Base-by-base conservation (phyloP, 2,888 invertebrate species). In the Troides aeacus region DNA sequence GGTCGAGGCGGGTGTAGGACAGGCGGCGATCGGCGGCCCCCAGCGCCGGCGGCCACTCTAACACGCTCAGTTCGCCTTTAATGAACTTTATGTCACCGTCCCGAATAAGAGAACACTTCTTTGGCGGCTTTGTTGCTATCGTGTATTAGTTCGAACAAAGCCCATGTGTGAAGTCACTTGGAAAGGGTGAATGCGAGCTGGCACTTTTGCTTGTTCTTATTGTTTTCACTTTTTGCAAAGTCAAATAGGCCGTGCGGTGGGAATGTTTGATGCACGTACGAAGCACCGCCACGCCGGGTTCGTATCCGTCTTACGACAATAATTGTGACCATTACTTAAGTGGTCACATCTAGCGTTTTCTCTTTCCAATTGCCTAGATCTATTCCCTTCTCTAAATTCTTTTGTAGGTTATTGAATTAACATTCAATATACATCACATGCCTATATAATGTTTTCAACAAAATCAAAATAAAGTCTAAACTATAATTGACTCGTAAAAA, bases 71-170 rank as follows among this genome's bases (percentile, higher is more conserved):
- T 84, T 81, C 85, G 87, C 88, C 89, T 90, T 89, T 92, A 92
- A 92, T 90, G 90, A 92, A 91, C 91, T 91, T 90, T 92, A 87
- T 88, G 89, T 89, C 89, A 87, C 87, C 85, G 87, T 86, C 87
- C 84, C 86, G 86, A 86, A 88, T 86, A 90, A 84, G 88, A 89
- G 92, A 85, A 89, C 90, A 90, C 92, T 92, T 90, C 90, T 89
- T 79, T 77, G 76, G 75, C 76, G 77, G 78, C 90, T 88, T 88
- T 89, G 87, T 82, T 81, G 81, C 84, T 86, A 89, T 88, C 86
- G 86, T 84, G 82, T 85, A 89, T 89, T 87, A 87, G 86, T 84
- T 76, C 78, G 86, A 88, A 89, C 90, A 90, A 89, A 88, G 87
- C 85, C 82, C 77, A 80, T 79, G 82, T 84, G 87, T 87, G 87